Evolutionary conservation across 2,888 invertebrate genomes (phyloP), one percentile per base, ranked within the genome.

Genomic region (Galerucella pusilla): DNA sequence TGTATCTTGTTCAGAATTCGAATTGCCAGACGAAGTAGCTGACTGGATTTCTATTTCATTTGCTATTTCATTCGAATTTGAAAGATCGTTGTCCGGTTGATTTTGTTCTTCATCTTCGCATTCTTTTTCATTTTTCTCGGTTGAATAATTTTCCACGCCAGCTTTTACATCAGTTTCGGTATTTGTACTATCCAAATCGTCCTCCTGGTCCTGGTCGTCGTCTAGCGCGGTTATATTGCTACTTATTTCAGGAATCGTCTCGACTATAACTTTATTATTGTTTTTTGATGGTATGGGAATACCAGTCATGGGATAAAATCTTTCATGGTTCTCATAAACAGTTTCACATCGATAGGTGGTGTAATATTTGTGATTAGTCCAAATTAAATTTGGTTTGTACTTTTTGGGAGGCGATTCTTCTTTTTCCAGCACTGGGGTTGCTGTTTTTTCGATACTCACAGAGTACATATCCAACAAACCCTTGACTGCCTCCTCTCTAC

Each of bases 241-340:
- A 28, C 59, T 57, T 0, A 73, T 68, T 11, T 75, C 77, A 2
- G 79, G 77, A 9, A 79, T 71, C 7, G 66, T 10, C 57, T 80
- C 80, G 1, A 80, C 79, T 5, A 80, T 70, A 7, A 80, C 80
- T 68, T 78, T 79, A 57, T 61, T 69, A 14, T 76, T 66, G 2
- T 11, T 35, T 2, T 81, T 80, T 45, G 85, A 78, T 46, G 79
- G 80, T 60, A 88, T 88, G 0, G 88, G 86, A 46, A 79, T 78
- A 45, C 82, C 75, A 12, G 83, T 85, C 85, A 87, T 83, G 0
- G 88, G 87, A 77, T 84, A 87, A 78, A 87, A 87, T n/a, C 86
- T 75, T 20, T 87, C 85, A 1, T 77, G 72, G 60, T 85, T 84
- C 7, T 80, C 73, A 74, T 85, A 85, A 35, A 82, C 79, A 2